Evolutionary conservation across 2,797 vertebrate species (phyloP).

Genomic region (Lates japonicus): DNA sequence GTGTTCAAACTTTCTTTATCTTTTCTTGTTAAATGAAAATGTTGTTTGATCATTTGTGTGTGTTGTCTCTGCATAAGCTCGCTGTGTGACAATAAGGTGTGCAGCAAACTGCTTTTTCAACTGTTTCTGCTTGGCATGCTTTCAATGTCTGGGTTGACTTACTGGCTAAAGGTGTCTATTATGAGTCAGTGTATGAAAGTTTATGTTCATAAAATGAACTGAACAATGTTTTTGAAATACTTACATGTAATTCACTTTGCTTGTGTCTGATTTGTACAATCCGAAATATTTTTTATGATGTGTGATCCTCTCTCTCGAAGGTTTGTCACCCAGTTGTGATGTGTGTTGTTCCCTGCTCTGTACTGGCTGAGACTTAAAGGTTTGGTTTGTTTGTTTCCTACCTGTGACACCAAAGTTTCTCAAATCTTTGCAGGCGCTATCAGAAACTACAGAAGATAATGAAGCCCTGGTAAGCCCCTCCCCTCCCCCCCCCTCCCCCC

Average conservation of each 20-base stretch:
- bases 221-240: neutral
- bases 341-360: slow-evolving; percentile 35
- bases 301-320: neutral
- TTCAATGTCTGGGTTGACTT: slow-evolving; percentile 35
- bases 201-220: neutral
- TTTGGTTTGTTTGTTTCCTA: slow-evolving; percentile 51
- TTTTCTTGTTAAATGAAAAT: slow-evolving; percentile 19
- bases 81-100: slow-evolving; percentile 36
- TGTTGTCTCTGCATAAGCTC: slow-evolving; percentile 16
- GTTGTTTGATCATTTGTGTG: slow-evolving; percentile 18
- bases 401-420: slow-evolving; percentile 86
- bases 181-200: neutral
- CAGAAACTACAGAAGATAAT: slow-evolving; percentile 99
- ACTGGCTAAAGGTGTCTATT: slow-evolving; percentile 6
- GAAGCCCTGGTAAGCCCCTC: slow-evolving; percentile 98
- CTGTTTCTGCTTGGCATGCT: slow-evolving; percentile 68
- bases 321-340: slow-evolving; percentile 12
- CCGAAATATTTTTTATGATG: neutral
- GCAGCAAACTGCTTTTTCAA: slow-evolving; percentile 40
- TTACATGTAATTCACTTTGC: neutral
- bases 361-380: slow-evolving; percentile 28
- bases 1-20: neutral
- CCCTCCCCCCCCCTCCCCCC: slow-evolving; percentile 50
- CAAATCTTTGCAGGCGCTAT: slow-evolving; percentile 97
- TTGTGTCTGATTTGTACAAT: neutral